Conservation (phyloP, 2,113 vertebrate genomes). For the Aplodontia rufa region DNA sequence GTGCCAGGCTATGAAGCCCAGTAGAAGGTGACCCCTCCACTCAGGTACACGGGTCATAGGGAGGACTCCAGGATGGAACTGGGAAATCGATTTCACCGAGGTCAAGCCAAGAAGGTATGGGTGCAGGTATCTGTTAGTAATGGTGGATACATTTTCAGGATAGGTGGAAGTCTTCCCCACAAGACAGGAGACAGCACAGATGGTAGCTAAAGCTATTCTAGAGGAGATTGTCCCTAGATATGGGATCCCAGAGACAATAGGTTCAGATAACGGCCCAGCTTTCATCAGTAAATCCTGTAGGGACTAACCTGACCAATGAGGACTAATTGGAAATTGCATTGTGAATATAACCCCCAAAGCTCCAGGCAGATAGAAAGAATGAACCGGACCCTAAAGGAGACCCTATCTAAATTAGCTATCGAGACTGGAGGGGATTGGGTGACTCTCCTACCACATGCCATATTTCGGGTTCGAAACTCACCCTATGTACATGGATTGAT, state of each 20-base stretch:
- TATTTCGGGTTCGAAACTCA: too few species aligned
- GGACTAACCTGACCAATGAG: too few species aligned
- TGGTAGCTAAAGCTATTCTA: background rate
- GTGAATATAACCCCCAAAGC: background rate
- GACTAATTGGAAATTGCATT: background rate
- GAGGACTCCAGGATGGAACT: background rate
- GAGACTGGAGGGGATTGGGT: too few species aligned
- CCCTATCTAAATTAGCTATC: background rate
- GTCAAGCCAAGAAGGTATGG: background rate
- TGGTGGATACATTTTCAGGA: background rate
- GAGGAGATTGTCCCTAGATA: background rate
- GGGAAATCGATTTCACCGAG: background rate
- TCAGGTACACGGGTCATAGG: too few species aligned
- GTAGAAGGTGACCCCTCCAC: too few species aligned
- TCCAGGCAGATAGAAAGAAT: background rate
- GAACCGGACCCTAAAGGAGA: background rate
- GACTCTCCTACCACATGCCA: too few species aligned
- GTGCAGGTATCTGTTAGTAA: background rate
- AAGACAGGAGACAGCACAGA: background rate
- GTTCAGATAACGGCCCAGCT: too few species aligned
- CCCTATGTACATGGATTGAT: too few species aligned
- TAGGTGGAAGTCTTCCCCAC: background rate
- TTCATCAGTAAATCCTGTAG: too few species aligned
- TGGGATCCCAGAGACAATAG: too few species aligned
- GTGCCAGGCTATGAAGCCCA: too few species aligned